Evolutionary conservation across 1,140 invertebrate species (phyloP).

Genomic region (Parapsyche elsis): DNA sequence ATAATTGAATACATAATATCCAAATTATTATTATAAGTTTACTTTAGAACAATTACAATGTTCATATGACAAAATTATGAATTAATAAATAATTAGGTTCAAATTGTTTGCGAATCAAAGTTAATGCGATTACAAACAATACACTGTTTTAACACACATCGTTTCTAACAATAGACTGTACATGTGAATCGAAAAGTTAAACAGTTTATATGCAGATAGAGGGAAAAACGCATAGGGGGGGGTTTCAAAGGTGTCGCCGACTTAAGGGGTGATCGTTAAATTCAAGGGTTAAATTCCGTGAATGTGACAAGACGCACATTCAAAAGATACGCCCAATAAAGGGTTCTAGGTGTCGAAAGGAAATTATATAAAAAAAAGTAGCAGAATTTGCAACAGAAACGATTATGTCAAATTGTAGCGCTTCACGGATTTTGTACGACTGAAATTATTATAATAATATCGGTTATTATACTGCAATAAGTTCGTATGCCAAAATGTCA

Average conservation of each 20-base stretch:
- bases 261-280: slow-evolving; percentile 3
- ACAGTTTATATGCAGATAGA: background rate
- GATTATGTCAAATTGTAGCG: background rate
- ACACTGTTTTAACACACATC: too few relatives aligned
- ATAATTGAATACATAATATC: too few relatives aligned
- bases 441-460: too few relatives aligned
- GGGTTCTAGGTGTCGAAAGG: background rate
- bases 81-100: too few relatives aligned
- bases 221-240: background rate
- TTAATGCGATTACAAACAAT: too few relatives aligned
- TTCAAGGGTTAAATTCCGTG: slow-evolving; percentile 27
- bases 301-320: slow-evolving; percentile 33
- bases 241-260: background rate
- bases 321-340: slow-evolving; percentile 1
- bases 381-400: background rate
- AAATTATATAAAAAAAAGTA: background rate
- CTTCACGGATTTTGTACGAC: background rate
- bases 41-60: too few relatives aligned
- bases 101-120: too few relatives aligned
- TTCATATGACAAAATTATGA: too few relatives aligned
- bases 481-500: slow-evolving; percentile 7
- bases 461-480: too few relatives aligned
- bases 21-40: too few relatives aligned
- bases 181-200: background rate
- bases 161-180: too few relatives aligned